Evolutionary conservation across 2,113 vertebrate genomes (phyloP).

Genomic region (Podiceps cristatus): DNA sequence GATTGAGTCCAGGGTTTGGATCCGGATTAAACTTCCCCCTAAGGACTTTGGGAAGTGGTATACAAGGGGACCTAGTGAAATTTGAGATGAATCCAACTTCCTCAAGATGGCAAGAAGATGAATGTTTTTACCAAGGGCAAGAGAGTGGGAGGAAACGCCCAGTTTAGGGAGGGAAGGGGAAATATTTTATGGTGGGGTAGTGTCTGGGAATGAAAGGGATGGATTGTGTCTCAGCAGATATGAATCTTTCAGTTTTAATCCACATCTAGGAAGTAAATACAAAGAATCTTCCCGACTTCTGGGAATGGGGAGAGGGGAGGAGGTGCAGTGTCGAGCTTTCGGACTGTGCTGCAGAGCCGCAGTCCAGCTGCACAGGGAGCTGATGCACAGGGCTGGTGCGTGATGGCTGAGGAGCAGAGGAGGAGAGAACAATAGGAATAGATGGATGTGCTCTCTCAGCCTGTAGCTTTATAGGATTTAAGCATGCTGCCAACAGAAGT

Average conservation of each 20-base stretch:
- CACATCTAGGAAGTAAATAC: constrained; percentile 65
- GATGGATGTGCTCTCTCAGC: neutral
- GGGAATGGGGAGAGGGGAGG: neutral
- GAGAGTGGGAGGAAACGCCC: constrained; percentile 51
- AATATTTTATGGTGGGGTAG: constrained; percentile 66
- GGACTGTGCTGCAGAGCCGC: fast-evolving
- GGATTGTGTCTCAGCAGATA: constrained; percentile 60
- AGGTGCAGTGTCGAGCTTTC: neutral
- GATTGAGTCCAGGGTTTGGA: constrained; percentile 44
- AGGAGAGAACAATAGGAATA: neutral
- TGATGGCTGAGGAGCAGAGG: fast-evolving
- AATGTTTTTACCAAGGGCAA: constrained; percentile 68
- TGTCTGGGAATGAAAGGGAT: constrained; percentile 69
- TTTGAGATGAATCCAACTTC: constrained; percentile 56
- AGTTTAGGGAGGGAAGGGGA: constrained; percentile 60
- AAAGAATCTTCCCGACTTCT: constrained; percentile 14
- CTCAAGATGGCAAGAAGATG: constrained; percentile 64
- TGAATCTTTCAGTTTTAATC: constrained; percentile 58
- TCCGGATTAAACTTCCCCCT: constrained; percentile 59
- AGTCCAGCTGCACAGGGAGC: neutral
- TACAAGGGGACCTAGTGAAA: constrained; percentile 50
- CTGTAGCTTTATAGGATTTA: neutral
- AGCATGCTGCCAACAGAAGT: neutral
- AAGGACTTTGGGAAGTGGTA: constrained; percentile 59
- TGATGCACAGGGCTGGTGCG: neutral